These are phyloP conservation scores for Blera fallax DNA, from an alignment of 2,888 invertebrate genomes.

Conservation along the genomic window DNA sequence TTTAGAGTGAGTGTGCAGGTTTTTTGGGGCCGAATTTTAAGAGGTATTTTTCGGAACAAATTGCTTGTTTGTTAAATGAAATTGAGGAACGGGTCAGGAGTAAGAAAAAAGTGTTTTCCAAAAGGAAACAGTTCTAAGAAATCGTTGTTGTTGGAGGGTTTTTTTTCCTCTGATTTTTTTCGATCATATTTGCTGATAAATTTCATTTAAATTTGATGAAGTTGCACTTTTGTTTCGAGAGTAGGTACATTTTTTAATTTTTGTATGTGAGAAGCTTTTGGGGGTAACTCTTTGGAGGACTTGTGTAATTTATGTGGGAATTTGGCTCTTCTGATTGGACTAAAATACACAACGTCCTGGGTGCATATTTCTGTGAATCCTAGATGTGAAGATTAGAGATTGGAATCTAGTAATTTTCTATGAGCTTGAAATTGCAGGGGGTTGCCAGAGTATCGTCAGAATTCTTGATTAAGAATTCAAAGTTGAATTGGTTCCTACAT, in stretches of 20 bases:
- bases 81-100: constrained; percentile 39
- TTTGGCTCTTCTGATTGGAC: background rate
- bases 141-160: constrained; percentile 8
- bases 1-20: constrained; percentile 45
- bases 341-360: background rate
- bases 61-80: constrained; percentile 62
- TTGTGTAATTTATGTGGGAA: constrained; percentile 34
- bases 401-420: background rate
- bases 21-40: constrained; percentile 31
- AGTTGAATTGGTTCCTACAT: too few species aligned
- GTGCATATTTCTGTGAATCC: background rate
- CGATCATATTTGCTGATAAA: constrained; percentile 68
- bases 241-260: background rate
- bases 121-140: constrained; percentile 52
- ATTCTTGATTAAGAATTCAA: background rate
- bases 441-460: background rate
- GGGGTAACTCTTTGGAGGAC: background rate
- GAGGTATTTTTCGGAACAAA: constrained; percentile 63
- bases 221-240: constrained; percentile 51
- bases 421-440: too few species aligned
- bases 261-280: too few species aligned
- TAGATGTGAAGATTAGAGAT: background rate
- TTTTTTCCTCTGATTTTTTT: constrained; percentile 15
- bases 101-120: constrained; percentile 11
- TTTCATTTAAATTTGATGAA: constrained; percentile 68